Base-by-base conservation (phyloP, 2,113 vertebrate species). In the Stegostoma tigrinum region DNA sequence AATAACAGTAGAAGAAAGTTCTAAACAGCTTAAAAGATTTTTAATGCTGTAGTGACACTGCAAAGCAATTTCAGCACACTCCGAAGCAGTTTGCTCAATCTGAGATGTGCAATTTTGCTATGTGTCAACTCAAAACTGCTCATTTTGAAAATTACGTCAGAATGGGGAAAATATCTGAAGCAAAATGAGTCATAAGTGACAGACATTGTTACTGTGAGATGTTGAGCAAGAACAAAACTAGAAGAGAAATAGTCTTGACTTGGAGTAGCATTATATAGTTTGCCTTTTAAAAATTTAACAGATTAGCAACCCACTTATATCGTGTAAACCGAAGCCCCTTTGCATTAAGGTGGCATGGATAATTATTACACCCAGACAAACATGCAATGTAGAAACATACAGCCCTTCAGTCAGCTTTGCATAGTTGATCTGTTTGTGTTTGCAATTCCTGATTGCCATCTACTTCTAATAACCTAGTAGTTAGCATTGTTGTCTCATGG, bases 81-180 rank as follows among this genome's bases (percentile, higher is more conserved):
- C 1, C 17, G 34, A 3, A 34, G 87, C 52, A 90, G 30, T 61
- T 45, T 45, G 45, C 45, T 45, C 45, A 45, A 45, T 45, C 45
- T 45, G 2, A 45, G 45, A 45, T 45, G 45, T 45, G 45, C 45
- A 45, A 45, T 45, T 45, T 45, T 45, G 45, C 45, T 45, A 45
- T 45, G 45, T 45, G 42, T 89, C 86, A 89, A 52, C 45, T 67
- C n/a, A 34, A 93, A 66, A 67, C 61, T 93, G 19, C 90, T 94
- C 64, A 23, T 94, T 67, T 93, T 67, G 90, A 94, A 38, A 94
- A 94, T n/a, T 42, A 23, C 30, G 52, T 61, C 55, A 64, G 61
- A 94, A 94, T 67, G 61, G 61, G 61, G 90, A 67, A 91, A 94
- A 67, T 67, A 66, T 91, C 61, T 91, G 61, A 23, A 93, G 66